Base-by-base conservation (phyloP, 2,888 invertebrate genomes). In the Timema cristinae region DNA sequence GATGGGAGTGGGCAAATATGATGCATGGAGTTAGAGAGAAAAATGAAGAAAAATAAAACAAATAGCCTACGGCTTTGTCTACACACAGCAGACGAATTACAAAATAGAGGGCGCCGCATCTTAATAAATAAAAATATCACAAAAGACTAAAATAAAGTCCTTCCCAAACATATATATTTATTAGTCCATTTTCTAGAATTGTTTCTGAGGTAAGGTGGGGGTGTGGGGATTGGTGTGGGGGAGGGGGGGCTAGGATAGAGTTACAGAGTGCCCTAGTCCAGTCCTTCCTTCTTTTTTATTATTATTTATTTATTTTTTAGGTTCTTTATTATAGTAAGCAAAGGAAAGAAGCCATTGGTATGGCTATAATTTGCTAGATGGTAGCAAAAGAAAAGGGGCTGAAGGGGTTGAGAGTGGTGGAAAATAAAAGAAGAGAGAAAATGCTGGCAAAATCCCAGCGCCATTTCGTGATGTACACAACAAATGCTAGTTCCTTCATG, bases 381-480 rank as follows among this genome's bases (percentile, higher is more conserved):
- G 68, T n/a, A 63, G 63, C 9, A 63, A 15, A 47, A 8, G 67
- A 49, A 49, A 49, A 47, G 7, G 67, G 49, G 49, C 15, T 11
- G 13, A 32, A 54, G 52, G 11, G 13, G 56, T 7, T 52, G 51
- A 48, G 32, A 32, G 47, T 10, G 63, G 47, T 47, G 9, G 47
- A 47, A 6, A 48, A 63, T 10, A 32, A 16, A 32, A 59, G 59
- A 11, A 5, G 16, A 59, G 59, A 63, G 47, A 63, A 63, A 63
- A 63, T 63, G 63, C 49, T 69, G 68, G 68, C 68, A 69, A 15
- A 13, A 69, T 56, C 59, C 68, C 68, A 69, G 56, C 68, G 15
- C 68, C 68, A 69, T 69, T 69, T 69, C 56, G 7, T 69, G 68
- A 69, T 69, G 56, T 56, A 69, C 68, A 56, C 56, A 68, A 68